Evolutionary conservation across 2,888 invertebrate species (phyloP).

Genomic region (Caenorhabditis doughertyi): DNA sequence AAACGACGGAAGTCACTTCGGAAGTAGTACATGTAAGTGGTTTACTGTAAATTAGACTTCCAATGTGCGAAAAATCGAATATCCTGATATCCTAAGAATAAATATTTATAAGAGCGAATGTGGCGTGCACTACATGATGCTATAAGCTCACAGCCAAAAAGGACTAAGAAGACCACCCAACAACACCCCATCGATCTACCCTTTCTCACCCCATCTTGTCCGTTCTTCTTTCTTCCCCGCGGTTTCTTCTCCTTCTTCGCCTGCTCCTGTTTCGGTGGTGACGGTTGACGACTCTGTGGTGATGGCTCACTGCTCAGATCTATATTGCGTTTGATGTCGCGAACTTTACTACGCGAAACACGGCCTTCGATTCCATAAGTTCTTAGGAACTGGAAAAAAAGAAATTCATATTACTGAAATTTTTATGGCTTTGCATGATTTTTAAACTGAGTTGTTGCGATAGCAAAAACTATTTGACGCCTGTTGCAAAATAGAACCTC

Average conservation of each 20-base stretch:
- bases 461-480: no score
- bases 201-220: constrained; percentile 2
- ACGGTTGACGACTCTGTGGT: neutral
- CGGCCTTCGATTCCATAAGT: constrained; percentile 14
- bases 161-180: neutral
- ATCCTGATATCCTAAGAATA: no score
- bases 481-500: no score
- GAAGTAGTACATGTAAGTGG: no score
- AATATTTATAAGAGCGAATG: no score
- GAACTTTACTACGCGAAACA: constrained; percentile 13
- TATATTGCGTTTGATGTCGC: neutral
- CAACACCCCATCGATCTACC: neutral
- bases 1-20: no score
- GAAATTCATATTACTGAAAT: neutral
- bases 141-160: no score
- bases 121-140: no score
- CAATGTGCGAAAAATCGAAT: no score
- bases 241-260: neutral
- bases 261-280: neutral
- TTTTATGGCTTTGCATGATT: neutral
- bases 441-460: no score
- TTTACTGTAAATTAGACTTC: no score
- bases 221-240: constrained; percentile 18
- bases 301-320: neutral
- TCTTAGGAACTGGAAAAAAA: constrained; percentile 25